Evolutionary conservation across 2,797 vertebrate genomes (phyloP), one percentile per base, ranked within the genome.

Genomic region (Bucorvus abyssinicus): DNA sequence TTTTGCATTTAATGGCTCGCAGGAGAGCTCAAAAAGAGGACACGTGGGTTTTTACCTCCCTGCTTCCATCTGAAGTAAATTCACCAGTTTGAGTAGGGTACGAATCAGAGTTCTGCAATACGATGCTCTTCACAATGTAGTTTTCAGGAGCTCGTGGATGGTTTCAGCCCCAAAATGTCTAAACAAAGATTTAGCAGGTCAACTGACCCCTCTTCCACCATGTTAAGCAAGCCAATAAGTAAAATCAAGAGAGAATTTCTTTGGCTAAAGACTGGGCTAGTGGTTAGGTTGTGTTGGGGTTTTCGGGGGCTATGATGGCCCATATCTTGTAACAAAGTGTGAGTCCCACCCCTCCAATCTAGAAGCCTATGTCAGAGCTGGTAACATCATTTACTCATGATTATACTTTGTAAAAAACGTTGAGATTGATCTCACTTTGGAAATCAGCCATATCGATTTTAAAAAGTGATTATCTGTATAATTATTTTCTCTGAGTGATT

Each of bases 1-100:
- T 50, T 91, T 36, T 47, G 12, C 10, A 17, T 67, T 52, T 67
- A 50, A 65, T 30, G 27, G 4, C 12, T 55, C 65, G 10, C 36
- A 71, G 14, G 59, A 91, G 84, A 61, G 70, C 27, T 40, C 59
- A 45, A 19, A 11, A 44, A 42, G 6, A n/a, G 24, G 32, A 34
- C 18, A 13, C 5, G 7, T 15, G 8, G 0, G 2, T 8, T 73
- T 60, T 49, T 14, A 10, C 5, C 9, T 50, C 23, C 12, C 7
- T 63, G 12, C 14, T 65, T 80, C 80, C 20, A 50, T 47, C 26
- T 47, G 19, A n/a, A 81, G 53, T 52, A 81, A 67, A 57, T 52
- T 63, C 14, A n/a, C 7, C 4, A 10, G 10, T 55, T 10, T 0
- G 7, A 32, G 22, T 45, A 84, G 20, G 6, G 10, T 36, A 12